These are phyloP conservation scores for Kryptolebias marmoratus DNA, from an alignment of 2,113 vertebrate genomes.

Conservation along the genomic window DNA sequence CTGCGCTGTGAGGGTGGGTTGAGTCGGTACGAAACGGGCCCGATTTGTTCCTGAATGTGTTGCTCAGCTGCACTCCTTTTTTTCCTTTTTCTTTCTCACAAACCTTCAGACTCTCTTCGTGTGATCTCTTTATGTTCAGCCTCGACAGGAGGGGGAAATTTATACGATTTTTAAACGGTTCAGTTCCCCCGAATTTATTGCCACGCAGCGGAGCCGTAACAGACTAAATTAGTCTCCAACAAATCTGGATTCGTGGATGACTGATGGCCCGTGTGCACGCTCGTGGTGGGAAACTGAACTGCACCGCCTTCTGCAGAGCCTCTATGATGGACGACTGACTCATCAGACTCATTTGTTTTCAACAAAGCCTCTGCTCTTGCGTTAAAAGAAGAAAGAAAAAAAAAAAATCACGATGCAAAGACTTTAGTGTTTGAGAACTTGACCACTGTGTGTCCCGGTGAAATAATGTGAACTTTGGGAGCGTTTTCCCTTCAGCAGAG, in stretches of 20 bases:
- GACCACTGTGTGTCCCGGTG: slow-evolving; percentile 22
- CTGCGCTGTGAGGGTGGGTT: neutral
- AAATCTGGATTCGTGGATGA: slow-evolving; percentile 17
- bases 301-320: slow-evolving; percentile 42
- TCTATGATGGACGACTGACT: slow-evolving; percentile 7
- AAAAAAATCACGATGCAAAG: slow-evolving; percentile 6
- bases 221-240: slow-evolving; percentile 10
- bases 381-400: neutral
- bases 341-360: slow-evolving; percentile 29
- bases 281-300: slow-evolving; percentile 4
- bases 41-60: neutral
- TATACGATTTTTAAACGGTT: slow-evolving; percentile 23
- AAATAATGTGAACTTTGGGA: slow-evolving; percentile 26
- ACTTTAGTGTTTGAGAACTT: slow-evolving; percentile 16
- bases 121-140: neutral
- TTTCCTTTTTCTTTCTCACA: too few species aligned
- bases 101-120: neutral
- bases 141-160: slow-evolving; percentile 2
- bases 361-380: slow-evolving; percentile 5
- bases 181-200: neutral
- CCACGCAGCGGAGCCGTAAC: neutral
- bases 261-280: slow-evolving; percentile 6
- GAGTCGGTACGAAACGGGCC: neutral
- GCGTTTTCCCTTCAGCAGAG: slow-evolving; percentile 22
- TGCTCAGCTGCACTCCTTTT: neutral